Evolutionary conservation across 2,797 vertebrate genomes (phyloP), one percentile per base, ranked within the genome.

Genomic region (Ctenosaura bakeri): DNA sequence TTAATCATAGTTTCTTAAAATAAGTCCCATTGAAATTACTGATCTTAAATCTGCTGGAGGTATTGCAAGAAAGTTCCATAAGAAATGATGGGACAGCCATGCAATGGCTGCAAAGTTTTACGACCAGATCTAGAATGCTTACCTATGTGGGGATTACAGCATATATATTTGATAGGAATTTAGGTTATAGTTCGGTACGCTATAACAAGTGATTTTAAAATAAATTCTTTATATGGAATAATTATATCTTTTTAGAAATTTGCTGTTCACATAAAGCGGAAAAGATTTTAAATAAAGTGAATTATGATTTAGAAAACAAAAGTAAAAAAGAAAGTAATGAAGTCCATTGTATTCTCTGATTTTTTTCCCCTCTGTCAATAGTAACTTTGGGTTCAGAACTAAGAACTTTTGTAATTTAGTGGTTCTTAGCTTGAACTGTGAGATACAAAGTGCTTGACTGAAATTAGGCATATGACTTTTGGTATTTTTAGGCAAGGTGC

Each of bases 101-200:
- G 22, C 73, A 90, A 80, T 73, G 35, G n/a, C 29, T 90, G 64
- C 64, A 62, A 26, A 86, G 71, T 32, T 73, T 73, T 64, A 73
- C n/a, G 24, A 56, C 42, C 83, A 66, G 73, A 12, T 85, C 59
- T 22, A 50, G 59, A 50, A 80, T 80, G 59, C 26, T 80, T 79
- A 38, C 18, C 38, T n/a, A 59, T 46, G 22, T 62, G 74, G 29
- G 73, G 29, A 66, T 42, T 56, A n/a, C n/a, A 85, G 62, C 8
- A 42, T 79, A 32, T 66, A 16, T 56, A 32, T 42, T 56, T 38
- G 35, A 26, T 59, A 20, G 50, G 62, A 7, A 3, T 85, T 42
- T 84, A 85, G 29, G 14, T 56, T 85, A 85, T 13, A 85, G 32
- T 54, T 69, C 24, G 50, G 35, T 29, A 32, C 3, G 29, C 46